Base-by-base conservation (phyloP, 2,888 invertebrate genomes). In the Dolichomitus sp. region DNA sequence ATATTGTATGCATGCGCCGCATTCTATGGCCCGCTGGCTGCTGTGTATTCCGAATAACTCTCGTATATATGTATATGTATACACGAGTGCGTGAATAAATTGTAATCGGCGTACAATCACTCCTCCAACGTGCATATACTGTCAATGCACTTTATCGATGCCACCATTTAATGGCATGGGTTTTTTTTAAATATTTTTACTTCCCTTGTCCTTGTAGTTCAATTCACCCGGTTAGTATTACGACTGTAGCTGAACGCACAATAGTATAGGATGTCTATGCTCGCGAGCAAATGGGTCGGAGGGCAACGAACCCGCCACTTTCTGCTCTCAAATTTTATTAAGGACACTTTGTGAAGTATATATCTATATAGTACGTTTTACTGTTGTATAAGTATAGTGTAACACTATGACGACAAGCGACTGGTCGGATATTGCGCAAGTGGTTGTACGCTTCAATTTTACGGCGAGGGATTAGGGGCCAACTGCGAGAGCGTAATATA, bases 291-390 rank as follows among this genome's bases (percentile, higher is more conserved):
- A 89, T 88, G 84, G 88, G 86, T 86, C 84, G 89, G 80, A 83
- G 90, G 87, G 83, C 89, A 90, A 88, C 77, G 91, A 90, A 89
- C 90, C 81, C 73, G 82, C 80, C 77, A 73, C 82, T 83, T 77
- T 83, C 84, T 86, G 86, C 87, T 86, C 88, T 88, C 74, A 86
- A 90, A 87, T 88, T 90, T 90, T 88, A 90, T 89, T 90, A 88
- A 87, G 90, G 88, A 85, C 89, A 87, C 80, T 61, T 45, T 65
- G 14, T 30, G 69, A 68, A 48, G 48, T 48, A 17, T 48, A 17
- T 48, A n/a, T 4, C 48, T 70, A 45, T 69, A 48, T 33, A 61
- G 40, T 40, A 37, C 14, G 7, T 14, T 30, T n/a, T 4, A 30
- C 3, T 33, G 33, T 9, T 61, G 33, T 70, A 54, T 63, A 48